Conservation (phyloP, 2,113 vertebrate species). For the Collichthys lucidus region DNA sequence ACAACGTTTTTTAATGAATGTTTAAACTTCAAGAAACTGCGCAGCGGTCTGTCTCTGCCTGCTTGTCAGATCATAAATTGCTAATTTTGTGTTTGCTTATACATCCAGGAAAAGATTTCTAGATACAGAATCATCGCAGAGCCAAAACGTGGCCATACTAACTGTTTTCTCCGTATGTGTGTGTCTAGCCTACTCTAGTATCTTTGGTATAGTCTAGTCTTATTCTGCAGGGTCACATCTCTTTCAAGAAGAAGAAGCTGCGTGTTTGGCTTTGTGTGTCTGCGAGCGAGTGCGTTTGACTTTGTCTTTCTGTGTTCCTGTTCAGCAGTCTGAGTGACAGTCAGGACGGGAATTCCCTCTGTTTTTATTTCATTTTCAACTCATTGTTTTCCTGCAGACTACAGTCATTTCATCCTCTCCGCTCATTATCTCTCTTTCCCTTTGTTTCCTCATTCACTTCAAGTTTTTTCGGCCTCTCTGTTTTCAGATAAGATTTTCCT, state of each 20-base stretch:
- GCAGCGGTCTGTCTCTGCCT: background rate
- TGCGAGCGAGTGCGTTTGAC: background rate
- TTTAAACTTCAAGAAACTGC: slow-evolving; percentile 5
- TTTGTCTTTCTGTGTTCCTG: background rate
- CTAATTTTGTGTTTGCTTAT: background rate
- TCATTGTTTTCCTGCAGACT: slow-evolving; percentile 39
- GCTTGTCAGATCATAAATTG: background rate
- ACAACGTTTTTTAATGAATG: background rate
- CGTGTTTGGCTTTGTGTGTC: slow-evolving; percentile 12
- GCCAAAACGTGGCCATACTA: background rate
- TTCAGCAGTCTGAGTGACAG: background rate
- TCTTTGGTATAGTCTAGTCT: slow-evolving; percentile 11
- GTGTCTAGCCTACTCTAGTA: background rate
- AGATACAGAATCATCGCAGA: background rate
- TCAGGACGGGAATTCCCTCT: slow-evolving; percentile 34
- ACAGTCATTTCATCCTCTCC: slow-evolving; percentile 25
- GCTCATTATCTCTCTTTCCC: slow-evolving; percentile 42
- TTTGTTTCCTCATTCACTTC: slow-evolving; percentile 8
- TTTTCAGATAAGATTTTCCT: background rate
- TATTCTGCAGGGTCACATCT: slow-evolving; percentile 5
- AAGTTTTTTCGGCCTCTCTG: background rate
- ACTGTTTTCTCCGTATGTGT: background rate
- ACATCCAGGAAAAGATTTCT: background rate
- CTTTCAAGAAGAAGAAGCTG: background rate
- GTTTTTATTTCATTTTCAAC: slow-evolving; percentile 39